Base-by-base conservation (phyloP, 2,888 invertebrate genomes). In the Acanthosoma haemorrhoidale region DNA sequence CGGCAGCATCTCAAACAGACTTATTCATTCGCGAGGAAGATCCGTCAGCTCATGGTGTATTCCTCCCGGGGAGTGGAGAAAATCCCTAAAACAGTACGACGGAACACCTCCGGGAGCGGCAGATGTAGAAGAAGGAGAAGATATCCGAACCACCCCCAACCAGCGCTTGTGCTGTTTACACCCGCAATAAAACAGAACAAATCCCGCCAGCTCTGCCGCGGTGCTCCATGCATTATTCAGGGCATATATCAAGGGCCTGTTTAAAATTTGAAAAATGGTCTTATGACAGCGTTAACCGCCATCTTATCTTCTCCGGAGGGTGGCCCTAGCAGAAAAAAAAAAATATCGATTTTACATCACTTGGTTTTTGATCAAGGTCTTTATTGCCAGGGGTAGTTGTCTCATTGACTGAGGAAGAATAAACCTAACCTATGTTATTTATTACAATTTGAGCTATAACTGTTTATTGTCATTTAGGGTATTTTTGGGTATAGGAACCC, bases 181-280 rank as follows among this genome's bases (percentile, higher is more conserved):
- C 64, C 64, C 39, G 36, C 64, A 64, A 64, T 64, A 64, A 64
- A 64, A 41, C 16, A 15, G 36, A 31, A 29, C 13, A 64, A 64
- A 39, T 39, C 64, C 39, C 64, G n/a, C 9, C 15, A 11, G 4
- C 41, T 16, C 4, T 4, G 36, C 34, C 36, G 15, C 29, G 2
- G 25, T 15, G n/a, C 38, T 29, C 16, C 64, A 64, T 64, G 64
- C 41, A 64, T 64, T 64, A 64, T 64, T 64, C 64, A 64, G 29
- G 25, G 34, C 32, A 34, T 32, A 59, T 29, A 59, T 31, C 31
- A 41, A 39, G 39, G 39, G 25, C 11, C 64, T 64, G 39, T 64
- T 64, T 64, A 64, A 64, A 64, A 38, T 64, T 64, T 64, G 64
- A 64, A 64, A 64, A 41, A 64, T 64, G 64, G 39, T 64, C 64